Base-by-base conservation (phyloP, 2,888 invertebrate genomes). In the Eupithecia centaureata region DNA sequence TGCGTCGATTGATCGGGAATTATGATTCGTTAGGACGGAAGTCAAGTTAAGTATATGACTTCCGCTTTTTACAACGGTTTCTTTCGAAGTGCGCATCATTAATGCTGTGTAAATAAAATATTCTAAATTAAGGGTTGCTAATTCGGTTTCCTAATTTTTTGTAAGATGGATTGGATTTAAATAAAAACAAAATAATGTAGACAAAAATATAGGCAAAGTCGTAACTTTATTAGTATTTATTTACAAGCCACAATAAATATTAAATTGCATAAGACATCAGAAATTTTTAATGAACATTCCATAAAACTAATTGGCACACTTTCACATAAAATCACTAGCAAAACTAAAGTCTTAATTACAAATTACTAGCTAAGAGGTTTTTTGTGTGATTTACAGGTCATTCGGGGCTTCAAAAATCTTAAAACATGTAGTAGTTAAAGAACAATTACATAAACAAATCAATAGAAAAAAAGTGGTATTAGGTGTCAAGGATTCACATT, bases 281-380 rank as follows among this genome's bases (percentile, higher is more conserved):
- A 84, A 83, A 83, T 75, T 74, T 79, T 75, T 77, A 72, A 74
- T 66, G 78, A 79, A 76, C 76, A 80, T 78, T 83, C 83, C 81
- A 77, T 83, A 82, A 79, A 88, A 84, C 90, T 93, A 93, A 91
- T 92, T 93, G 92, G 92, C 92, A 93, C 92, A 92, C 92, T 84
- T 92, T 93, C 92, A 93, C 92, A 92, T 89, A 86, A 87, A 91
- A 82, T 90, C 87, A 90, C 92, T 92, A 93, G 91, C 92, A 91
- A 89, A 90, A 90, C 89, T 91, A 91, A 57, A 86, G 81, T 66
- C 77, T 88, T 86, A 87, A 85, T 83, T 83, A 80, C 79, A 83
- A 84, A 86, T 85, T 85, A 87, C 76, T 74, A 87, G 85, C 86
- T 89, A 90, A 82, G 86, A 88, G 83, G 86, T 87, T 87, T 81